These are phyloP conservation scores for Dendroctonus valens DNA, from an alignment of 1,140 invertebrate species.

Conservation along the genomic window DNA sequence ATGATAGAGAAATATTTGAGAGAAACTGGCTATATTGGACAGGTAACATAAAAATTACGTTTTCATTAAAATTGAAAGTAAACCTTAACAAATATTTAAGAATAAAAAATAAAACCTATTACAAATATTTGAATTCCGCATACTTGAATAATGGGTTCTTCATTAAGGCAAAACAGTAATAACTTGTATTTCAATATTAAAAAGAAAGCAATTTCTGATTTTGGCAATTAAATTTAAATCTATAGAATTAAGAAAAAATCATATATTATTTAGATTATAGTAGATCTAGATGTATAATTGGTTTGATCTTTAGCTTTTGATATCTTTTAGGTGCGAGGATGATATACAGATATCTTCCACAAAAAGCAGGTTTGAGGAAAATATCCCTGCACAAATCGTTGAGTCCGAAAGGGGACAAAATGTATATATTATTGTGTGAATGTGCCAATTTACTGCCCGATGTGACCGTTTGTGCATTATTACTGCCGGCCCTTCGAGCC, in stretches of 20 bases:
- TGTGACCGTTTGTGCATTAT: conserved; percentile 78
- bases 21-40: conserved; percentile 94
- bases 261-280: no score
- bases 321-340: conserved; percentile 36
- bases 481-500: conserved; percentile 82
- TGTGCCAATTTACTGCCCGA: conserved; percentile 86
- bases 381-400: conserved; percentile 88
- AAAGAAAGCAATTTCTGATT: background rate
- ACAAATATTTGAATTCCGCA: no score
- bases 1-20: conserved; percentile 86
- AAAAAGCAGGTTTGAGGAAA: conserved; percentile 77
- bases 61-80: conserved; percentile 3
- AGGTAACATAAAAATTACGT: conserved; percentile 51
- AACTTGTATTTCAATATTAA: no score
- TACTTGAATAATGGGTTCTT: no score
- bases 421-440: conserved; percentile 87
- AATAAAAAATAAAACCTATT: no score
- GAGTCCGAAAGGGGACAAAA: conserved; percentile 71
- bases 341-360: conserved; percentile 69
- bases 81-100: no score
- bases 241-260: background rate
- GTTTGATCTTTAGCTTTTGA: background rate
- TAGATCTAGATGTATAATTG: no score
- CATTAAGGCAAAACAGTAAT: no score
- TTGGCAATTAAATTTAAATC: background rate